Evolutionary conservation across 2,113 vertebrate species (phyloP), one percentile per base, ranked within the genome.

Genomic region (Nibea coibor): DNA sequence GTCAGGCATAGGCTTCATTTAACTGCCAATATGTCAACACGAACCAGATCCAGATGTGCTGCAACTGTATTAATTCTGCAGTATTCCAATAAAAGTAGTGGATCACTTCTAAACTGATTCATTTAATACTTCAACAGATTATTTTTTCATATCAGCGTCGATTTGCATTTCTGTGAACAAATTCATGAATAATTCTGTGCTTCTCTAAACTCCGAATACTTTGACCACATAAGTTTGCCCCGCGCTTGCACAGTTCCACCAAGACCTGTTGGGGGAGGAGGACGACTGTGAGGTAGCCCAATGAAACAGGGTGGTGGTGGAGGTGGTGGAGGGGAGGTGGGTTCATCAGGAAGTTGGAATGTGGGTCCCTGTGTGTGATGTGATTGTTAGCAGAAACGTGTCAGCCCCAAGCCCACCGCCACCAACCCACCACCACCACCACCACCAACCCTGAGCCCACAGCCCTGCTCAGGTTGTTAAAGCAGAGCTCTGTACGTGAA

Each of bases 361-460:
- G 97, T 94, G 91, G 95, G 95, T 94, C 78, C 85, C 88, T 87
- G 94, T 96, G 97, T 98, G 98, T 98, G 96, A 99, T 95, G 96
- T 98, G 97, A 99, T 99, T 96, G 96, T 97, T 97, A 95, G 97
- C 97, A 99, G 97, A 97, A 96, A 95, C 94, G 95, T 96, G 96
- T 96, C 94, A 96, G 96, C 95, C 93, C 95, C 92, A 94, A 94
- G 93, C 94, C 80, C 93, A 93, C 73, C 93, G 90, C 93, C 94
- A 66, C 47, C 90, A 87, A 83, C 92, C 61, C 59, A 80, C 80
- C 84, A 54, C 75, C 93, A 54, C 75, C 92, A 93, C 35, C 35
- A 39, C 50, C 91, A 86, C 42, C 45, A 62, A 76, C 85, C 89
- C 88, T 80, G 86, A 87, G 88, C 85, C 88, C 81, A 67, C 82